A percentile compares a stretch with the other conserved stretches of the same genome.
These are phyloP conservation scores for Lasioglossum figueresi DNA, from an alignment of 2,888 invertebrate species.

Conservation along the genomic window DNA sequence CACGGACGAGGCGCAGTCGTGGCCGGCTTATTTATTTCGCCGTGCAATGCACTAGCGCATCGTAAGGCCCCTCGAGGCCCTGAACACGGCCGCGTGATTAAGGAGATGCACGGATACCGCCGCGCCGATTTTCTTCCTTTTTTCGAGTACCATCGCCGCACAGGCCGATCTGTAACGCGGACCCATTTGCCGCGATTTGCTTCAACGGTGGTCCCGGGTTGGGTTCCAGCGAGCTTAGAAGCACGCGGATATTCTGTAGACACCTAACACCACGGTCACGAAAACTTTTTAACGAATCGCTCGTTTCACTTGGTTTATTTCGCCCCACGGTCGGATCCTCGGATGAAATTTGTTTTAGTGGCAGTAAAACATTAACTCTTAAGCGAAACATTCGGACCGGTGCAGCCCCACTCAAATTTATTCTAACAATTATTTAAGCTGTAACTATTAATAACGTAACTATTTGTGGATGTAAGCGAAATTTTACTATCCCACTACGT, in stretches of 20 bases:
- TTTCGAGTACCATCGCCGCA: constrained; percentile 33
- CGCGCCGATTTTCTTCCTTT: constrained; percentile 47
- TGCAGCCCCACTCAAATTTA: too few relatives aligned
- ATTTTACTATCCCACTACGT: too few relatives aligned
- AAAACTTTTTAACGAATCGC: background rate
- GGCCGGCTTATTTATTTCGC: constrained; percentile 69
- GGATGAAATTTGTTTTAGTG: background rate
- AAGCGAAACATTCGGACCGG: too few relatives aligned
- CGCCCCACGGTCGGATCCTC: background rate
- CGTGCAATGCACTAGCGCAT: constrained; percentile 12
- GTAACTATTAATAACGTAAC: too few relatives aligned
- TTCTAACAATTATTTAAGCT: too few relatives aligned
- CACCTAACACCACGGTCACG: background rate
- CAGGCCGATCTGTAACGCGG: constrained; percentile 46
- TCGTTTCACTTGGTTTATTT: background rate
- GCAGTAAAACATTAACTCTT: too few relatives aligned
- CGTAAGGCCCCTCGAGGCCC: constrained; percentile 51
- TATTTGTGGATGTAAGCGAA: too few relatives aligned
- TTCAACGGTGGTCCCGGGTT: constrained; percentile 13
- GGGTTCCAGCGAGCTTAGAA: background rate
- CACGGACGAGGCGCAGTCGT: constrained; percentile 58
- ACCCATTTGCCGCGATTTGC: constrained; percentile 64
- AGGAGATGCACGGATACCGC: constrained; percentile 69
- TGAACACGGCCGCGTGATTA: constrained; percentile 69
- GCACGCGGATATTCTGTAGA: background rate